Evolutionary conservation across 2,888 invertebrate species (phyloP), one percentile per base, ranked within the genome.

Genomic region (Acrobasis consociella): DNA sequence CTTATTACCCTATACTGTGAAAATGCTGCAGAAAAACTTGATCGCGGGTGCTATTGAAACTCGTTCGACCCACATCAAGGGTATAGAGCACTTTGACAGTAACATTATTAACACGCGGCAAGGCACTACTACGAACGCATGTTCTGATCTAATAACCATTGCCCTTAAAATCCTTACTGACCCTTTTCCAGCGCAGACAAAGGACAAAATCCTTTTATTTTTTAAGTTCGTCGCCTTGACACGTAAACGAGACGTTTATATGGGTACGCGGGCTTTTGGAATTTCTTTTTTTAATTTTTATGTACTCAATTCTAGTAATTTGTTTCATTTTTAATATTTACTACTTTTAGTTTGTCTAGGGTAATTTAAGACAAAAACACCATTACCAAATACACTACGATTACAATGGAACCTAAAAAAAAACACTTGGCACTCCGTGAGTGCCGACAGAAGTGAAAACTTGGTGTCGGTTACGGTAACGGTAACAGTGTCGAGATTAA

Each of bases 81-180:
- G 71, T 78, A 76, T 75, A 72, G 75, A 79, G 73, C 81, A 80
- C 75, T 83, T 83, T 86, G 86, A 86, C 87, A 84, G 83, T 82
- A 83, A 82, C 86, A 85, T 87, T 87, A 86, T 86, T 86, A 86
- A 82, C 86, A 86, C 85, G 75, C 78, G 83, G 81, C 78, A 80
- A 77, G 72, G 70, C 77, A 76, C 73, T 37, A 69, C 70, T 61
- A 61, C 46, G 52, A 42, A 61, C 37, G 53, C 17, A 53, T 53
- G 53, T 52, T 61, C 61, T n/a, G 51, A 60, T 58, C 58, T 60
- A 65, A 60, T 62, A 65, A 62, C 66, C 51, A 65, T 62, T 62
- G 65, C 52, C 62, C 62, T 65, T 63, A 64, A 64, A 65, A 63
- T 56, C 58, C 46, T 60, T 39, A 15, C 60, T 39, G 58, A 60